Evolutionary conservation across 2,113 vertebrate species (phyloP).

Genomic region (Dendropsophus ebraccatus): DNA sequence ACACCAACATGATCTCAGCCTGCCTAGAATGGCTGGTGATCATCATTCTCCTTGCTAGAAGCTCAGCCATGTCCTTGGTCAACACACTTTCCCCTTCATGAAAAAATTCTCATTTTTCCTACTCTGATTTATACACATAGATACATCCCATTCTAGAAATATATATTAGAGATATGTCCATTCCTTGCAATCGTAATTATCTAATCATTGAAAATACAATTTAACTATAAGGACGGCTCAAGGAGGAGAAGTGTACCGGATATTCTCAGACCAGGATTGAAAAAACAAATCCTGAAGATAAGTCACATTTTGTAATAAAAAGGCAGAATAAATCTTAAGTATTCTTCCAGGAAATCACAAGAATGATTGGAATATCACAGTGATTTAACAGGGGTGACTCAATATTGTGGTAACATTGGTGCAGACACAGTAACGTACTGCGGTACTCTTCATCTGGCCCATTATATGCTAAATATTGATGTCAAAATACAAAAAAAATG

Average conservation of each 20-base stretch:
- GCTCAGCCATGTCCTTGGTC: background rate
- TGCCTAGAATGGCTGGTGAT: background rate
- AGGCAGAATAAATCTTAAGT: constrained; percentile 12
- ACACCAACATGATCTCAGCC: background rate
- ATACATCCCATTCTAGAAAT: background rate
- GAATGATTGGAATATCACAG: constrained; percentile 37
- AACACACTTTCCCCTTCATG: background rate
- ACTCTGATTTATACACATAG: background rate
- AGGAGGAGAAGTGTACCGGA: background rate
- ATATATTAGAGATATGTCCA: background rate
- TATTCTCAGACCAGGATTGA: background rate
- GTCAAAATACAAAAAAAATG: background rate
- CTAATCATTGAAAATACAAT: background rate
- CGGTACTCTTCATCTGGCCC: background rate
- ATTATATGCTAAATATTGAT: background rate
- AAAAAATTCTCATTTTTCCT: background rate
- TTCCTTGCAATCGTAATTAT: background rate
- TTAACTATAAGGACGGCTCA: constrained; percentile 4
- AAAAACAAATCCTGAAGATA: background rate
- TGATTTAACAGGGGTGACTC: constrained; percentile 38
- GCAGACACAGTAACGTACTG: background rate
- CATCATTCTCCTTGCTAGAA: background rate
- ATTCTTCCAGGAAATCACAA: constrained; percentile 46
- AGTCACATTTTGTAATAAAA: constrained; percentile 31
- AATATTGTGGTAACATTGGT: background rate